Conservation (phyloP, 1,140 invertebrate genomes). For the Charaxes varanes region DNA sequence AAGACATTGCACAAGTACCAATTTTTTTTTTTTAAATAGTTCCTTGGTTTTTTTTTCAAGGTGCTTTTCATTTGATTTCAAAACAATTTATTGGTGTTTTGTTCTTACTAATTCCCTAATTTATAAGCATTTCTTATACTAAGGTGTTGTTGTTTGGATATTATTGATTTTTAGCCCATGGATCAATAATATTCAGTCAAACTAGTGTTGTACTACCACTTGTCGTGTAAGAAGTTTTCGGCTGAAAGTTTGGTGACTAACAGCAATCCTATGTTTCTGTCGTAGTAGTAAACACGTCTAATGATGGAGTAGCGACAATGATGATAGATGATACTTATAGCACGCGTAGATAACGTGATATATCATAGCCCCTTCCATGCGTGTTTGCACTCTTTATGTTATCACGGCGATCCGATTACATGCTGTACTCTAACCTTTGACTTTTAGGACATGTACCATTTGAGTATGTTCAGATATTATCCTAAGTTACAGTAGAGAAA, state of each 20-base stretch:
- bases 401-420: conserved; percentile 1
- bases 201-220: not conserved
- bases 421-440: not conserved
- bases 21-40: too few species aligned
- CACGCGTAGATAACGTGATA: conserved; percentile 45
- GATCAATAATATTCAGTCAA: too few species aligned
- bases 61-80: too few species aligned
- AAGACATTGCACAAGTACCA: too few species aligned
- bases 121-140: too few species aligned
- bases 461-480: not conserved
- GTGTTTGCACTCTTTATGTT: conserved; percentile 5
- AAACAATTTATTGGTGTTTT: too few species aligned
- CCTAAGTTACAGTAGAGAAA: not conserved
- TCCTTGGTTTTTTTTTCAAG: too few species aligned
- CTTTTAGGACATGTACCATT: not conserved
- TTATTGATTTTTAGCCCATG: too few species aligned
- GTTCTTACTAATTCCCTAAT: too few species aligned
- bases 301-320: conserved; percentile 60
- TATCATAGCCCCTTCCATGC: conserved; percentile 26
- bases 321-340: conserved; percentile 70
- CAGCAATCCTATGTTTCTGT: conserved; percentile 65
- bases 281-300: conserved; percentile 56
- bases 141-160: too few species aligned
- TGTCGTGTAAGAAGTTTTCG: not conserved
- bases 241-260: conserved; percentile 32